A percentile compares a stretch with the other conserved stretches of the same genome.
Conservation (phyloP, 2,888 invertebrate species). For the Eilema caniola region DNA sequence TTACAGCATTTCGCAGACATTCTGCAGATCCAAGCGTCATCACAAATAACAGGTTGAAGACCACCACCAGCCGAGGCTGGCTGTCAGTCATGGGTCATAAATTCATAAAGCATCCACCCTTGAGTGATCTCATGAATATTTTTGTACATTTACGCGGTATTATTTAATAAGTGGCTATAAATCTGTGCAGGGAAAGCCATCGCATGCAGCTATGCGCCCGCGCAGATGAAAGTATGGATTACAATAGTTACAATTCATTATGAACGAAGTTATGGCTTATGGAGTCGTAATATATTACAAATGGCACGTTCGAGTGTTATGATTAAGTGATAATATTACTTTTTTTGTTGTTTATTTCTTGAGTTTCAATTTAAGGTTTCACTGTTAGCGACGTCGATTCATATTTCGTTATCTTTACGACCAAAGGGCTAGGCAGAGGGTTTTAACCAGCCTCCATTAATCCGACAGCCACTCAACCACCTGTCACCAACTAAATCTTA, state of each 20-base stretch:
- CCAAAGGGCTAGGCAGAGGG: neutral
- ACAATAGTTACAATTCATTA: slow-evolving; percentile 44
- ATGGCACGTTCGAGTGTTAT: neutral
- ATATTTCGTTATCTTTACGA: neutral
- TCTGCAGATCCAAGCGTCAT: no score
- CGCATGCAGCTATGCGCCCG: slow-evolving; percentile 55
- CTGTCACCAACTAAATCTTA: no score
- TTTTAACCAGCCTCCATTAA: neutral
- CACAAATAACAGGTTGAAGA: slow-evolving; percentile 1
- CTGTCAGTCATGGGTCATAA: slow-evolving; percentile 41
- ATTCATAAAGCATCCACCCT: slow-evolving; percentile 28
- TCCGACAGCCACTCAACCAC: no score
- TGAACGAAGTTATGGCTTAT: slow-evolving; percentile 32
- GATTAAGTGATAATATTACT: neutral
- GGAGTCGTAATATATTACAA: slow-evolving; percentile 12
- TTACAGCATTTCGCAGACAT: no score
- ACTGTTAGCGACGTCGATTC: neutral
- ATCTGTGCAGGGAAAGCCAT: slow-evolving; percentile 52
- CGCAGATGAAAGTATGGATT: slow-evolving; percentile 52
- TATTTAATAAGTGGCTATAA: slow-evolving; percentile 47
- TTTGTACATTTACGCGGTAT: slow-evolving; percentile 41
- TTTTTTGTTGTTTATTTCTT: neutral
- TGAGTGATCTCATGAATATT: slow-evolving; percentile 43
- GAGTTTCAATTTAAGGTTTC: neutral
- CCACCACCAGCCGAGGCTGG: neutral